These are phyloP conservation scores for Rhynchotus rufescens DNA, from an alignment of 2,797 vertebrate genomes.

Conservation along the genomic window DNA sequence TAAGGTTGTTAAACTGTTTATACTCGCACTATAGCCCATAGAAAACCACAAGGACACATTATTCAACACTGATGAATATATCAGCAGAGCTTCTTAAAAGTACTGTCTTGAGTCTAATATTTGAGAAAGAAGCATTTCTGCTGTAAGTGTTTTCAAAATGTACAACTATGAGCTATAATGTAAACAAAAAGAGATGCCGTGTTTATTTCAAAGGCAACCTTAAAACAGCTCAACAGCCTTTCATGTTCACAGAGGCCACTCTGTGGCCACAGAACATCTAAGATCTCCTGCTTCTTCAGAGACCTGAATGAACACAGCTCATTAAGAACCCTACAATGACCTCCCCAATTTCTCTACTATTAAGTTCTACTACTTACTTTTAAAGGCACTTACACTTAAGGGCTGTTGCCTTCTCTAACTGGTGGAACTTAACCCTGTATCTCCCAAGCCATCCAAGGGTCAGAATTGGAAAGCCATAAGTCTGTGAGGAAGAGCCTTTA, in stretches of 20 bases:
- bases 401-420: slow-evolving; percentile 17
- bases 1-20: neutral
- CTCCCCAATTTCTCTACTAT: neutral
- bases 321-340: neutral
- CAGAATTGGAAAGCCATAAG: slow-evolving; percentile 37
- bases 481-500: slow-evolving; percentile 41
- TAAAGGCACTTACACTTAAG: slow-evolving; percentile 11
- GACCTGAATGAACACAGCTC: neutral
- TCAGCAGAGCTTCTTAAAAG: neutral
- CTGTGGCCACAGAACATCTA: neutral
- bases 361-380: slow-evolving; percentile 38
- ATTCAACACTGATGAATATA: neutral
- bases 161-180: neutral
- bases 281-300: neutral
- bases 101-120: neutral
- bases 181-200: neutral
- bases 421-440: slow-evolving; percentile 37
- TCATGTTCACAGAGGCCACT: neutral
- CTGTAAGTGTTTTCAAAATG: neutral
- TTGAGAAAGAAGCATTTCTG: neutral
- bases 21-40: neutral
- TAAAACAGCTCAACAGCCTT: neutral
- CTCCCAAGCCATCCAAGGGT: slow-evolving; percentile 45
- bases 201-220: neutral
- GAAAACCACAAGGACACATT: neutral